phyloP scores from a whole-genome alignment of 2,888 invertebrate genomes.

The Amphiduros pacificus region DNA sequence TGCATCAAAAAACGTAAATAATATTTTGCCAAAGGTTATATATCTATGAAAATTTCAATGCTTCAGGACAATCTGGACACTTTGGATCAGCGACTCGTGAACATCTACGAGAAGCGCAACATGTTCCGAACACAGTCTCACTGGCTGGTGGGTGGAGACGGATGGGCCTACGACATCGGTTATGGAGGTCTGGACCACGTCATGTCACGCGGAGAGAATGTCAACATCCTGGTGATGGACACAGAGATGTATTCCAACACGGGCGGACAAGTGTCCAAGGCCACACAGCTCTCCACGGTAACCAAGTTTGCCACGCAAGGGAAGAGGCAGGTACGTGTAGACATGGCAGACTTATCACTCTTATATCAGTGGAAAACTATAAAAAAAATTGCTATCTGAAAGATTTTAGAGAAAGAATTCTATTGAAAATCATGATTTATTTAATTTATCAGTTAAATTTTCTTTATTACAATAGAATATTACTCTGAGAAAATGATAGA shows the following conservation, averaged over 20 bases:
- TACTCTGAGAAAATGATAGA: too few relatives aligned
- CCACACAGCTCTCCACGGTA: constrained; percentile 32
- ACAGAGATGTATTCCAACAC: constrained; percentile 39
- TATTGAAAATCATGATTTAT: too few relatives aligned
- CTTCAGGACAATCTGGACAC: constrained; percentile 20
- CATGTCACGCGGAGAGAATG: constrained; percentile 30
- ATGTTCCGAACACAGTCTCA: constrained; percentile 32
- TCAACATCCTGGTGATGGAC: constrained; percentile 36
- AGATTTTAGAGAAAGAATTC: too few relatives aligned
- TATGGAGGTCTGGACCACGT: constrained; percentile 37
- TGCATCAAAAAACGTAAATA: too few relatives aligned
- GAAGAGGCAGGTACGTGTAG: constrained; percentile 30
- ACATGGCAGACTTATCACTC: too few relatives aligned
- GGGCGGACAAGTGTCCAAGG: constrained; percentile 37
- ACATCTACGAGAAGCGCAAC: constrained; percentile 20
- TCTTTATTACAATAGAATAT: too few relatives aligned
- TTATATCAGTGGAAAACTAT: too few relatives aligned
- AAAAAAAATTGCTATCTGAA: too few relatives aligned
- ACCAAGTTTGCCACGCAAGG: constrained; percentile 33
- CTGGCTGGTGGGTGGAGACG: constrained; percentile 37
- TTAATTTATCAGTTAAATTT: too few relatives aligned
- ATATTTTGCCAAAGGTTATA: too few relatives aligned
- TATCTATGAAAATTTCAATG: too few relatives aligned
- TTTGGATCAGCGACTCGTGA: constrained; percentile 22
- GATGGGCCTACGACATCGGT: constrained; percentile 40